Evolutionary conservation across 2,797 vertebrate species (phyloP), one percentile per base, ranked within the genome.

Genomic region (Leuciscus waleckii): DNA sequence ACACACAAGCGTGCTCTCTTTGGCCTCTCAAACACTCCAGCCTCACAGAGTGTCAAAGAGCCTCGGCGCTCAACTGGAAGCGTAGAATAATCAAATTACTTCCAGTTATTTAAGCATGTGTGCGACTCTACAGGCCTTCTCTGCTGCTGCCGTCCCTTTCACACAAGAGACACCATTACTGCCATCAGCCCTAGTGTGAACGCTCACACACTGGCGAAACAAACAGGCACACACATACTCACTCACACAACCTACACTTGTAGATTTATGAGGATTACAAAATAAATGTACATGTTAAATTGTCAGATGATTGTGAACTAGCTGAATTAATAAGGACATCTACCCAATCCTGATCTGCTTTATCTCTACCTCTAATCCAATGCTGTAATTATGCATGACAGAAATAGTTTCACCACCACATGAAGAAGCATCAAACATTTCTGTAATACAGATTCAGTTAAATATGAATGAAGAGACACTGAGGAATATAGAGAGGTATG

Each of bases 81-180:
- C 43, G 70, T 43, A 82, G 67, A 82, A 70, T 84, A 81, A 87
- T 87, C 41, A n/a, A 82, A 90, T 89, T 68, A 83, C 79, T 88
- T 89, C 71, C 43, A 81, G 63, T 87, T 85, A 86, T 84, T 90
- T 89, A 84, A 85, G 81, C 71, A 81, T 17, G 58, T 61, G 87
- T 76, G 54, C 83, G 65, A 73, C 78, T 86, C 83, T 67, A 88
- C 78, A 77, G 80, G 63, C 81, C 51, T 23, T 29, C 71, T 63
- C 71, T 79, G 67, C 49, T 70, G 79, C 79, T 16, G 37, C 37
- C 32, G 9, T 54, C 11, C 0, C 68, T 81, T 63, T 56, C 61
- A 84, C 70, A 81, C 39, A n/a, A 75, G 51, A 81, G 29, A 86
- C 75, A 73, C 70, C 61, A 10, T 76, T 29, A 68, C 70, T 61